phyloP scores from a whole-genome alignment of 2,113 vertebrate genomes.

The Riparia riparia region DNA sequence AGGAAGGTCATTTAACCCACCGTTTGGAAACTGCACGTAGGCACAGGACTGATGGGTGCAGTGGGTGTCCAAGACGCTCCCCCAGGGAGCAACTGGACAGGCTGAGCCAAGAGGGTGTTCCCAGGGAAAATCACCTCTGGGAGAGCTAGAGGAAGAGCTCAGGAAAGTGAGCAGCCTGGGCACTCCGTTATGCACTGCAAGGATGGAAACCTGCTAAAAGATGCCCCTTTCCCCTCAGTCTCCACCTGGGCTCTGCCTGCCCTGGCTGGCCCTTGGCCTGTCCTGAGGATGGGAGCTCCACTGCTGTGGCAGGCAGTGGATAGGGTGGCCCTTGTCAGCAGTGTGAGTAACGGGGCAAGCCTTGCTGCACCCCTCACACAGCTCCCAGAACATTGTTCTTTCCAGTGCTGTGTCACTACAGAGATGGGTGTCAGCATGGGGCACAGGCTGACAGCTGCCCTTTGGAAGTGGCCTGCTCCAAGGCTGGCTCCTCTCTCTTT shows the following conservation, averaged over 20 bases:
- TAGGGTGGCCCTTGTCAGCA: not conserved
- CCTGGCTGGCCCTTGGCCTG: not conserved
- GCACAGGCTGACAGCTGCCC: not conserved
- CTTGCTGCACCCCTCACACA: not conserved
- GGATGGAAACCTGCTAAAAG: not conserved
- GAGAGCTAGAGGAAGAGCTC: not conserved
- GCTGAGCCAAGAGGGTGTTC: not conserved
- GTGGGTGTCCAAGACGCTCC: not conserved
- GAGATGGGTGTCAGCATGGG: not conserved
- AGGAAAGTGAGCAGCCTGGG: not conserved
- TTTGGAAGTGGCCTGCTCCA: not conserved
- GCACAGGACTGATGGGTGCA: rapidly evolving
- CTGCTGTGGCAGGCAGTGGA: not conserved
- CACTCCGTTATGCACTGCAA: not conserved
- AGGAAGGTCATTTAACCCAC: not conserved
- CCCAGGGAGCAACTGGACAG: not conserved
- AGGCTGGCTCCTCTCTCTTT: not conserved
- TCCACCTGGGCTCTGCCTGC: not conserved
- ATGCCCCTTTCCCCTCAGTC: not conserved
- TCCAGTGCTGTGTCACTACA: not conserved
- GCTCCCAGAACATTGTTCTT: not conserved
- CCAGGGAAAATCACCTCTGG: not conserved
- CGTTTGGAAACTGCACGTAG: rapidly evolving
- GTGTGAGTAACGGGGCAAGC: rapidly evolving
- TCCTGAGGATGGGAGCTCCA: not conserved